These are phyloP conservation scores for Hippocampus barbouri DNA, from an alignment of 2,113 vertebrate species.

Conservation along the genomic window DNA sequence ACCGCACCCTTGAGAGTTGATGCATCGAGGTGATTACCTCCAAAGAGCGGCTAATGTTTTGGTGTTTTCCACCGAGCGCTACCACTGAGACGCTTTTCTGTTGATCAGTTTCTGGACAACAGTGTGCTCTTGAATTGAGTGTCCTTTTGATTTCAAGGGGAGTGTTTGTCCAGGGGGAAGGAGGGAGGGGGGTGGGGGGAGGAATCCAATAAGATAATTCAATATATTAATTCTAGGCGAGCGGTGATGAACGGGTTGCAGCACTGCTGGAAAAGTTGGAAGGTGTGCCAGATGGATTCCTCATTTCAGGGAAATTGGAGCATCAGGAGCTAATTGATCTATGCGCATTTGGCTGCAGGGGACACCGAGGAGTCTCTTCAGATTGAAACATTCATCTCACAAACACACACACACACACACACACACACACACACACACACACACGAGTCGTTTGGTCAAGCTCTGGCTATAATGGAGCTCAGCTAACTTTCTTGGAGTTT, in stretches of 20 bases:
- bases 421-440: neutral
- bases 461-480: neutral
- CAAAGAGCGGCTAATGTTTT: constrained; percentile 23
- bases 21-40: constrained; percentile 4
- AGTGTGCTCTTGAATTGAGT: neutral
- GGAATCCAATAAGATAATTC: neutral
- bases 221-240: neutral
- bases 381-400: neutral
- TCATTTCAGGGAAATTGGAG: neutral
- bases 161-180: neutral
- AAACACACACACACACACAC: neutral
- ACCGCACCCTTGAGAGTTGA: constrained; percentile 36
- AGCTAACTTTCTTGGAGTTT: neutral
- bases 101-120: neutral
- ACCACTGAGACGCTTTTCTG: neutral
- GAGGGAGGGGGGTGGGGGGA: too few relatives aligned
- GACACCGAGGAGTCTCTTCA: neutral
- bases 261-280: neutral
- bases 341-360: neutral
- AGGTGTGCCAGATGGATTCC: neutral
- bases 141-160: neutral
- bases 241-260: neutral
- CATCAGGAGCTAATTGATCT: neutral
- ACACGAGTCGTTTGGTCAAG: neutral
- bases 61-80: neutral